phyloP scores from a whole-genome alignment of 2,888 invertebrate genomes.

The Ectobius pallidus region DNA sequence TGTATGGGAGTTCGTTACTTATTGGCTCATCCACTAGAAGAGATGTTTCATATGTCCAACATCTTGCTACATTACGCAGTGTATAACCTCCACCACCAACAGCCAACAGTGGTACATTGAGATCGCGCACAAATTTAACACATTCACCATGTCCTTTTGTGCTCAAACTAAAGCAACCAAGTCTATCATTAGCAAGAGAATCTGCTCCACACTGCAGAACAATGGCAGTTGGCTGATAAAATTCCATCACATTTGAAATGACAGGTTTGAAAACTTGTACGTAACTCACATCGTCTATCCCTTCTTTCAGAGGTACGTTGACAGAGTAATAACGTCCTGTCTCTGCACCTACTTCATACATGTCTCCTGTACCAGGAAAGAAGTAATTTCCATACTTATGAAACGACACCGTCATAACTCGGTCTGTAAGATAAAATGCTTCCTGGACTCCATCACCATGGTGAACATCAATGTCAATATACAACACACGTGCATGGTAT shows the following conservation, averaged over 20 bases:
- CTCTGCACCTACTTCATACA: conserved; percentile 98
- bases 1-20: conserved; percentile 93
- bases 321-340: conserved; percentile 96
- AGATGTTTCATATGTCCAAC: conserved; percentile 99
- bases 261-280: conserved; percentile 94
- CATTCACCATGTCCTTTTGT: conserved; percentile 97
- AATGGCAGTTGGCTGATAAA: conserved; percentile 94
- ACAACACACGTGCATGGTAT: conserved; percentile 91
- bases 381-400: conserved; percentile 98
- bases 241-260: conserved; percentile 93
- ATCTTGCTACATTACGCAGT: conserved; percentile 93
- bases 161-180: conserved; percentile 96
- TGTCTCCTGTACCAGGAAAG: conserved; percentile 98
- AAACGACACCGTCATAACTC: conserved; percentile 99
- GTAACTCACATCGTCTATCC: conserved; percentile 93
- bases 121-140: conserved; percentile 91
- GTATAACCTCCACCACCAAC: conserved; percentile 91
- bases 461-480: conserved; percentile 99
- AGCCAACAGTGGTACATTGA: conserved; percentile 90
- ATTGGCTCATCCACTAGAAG: conserved; percentile 91
- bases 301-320: conserved; percentile 97
- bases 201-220: conserved; percentile 99
- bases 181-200: conserved; percentile 90
- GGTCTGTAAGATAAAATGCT: conserved; percentile 94
- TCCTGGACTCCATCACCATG: conserved; percentile 98